phyloP scores from a whole-genome alignment of 1,140 invertebrate genomes.

The Caligus rogercresseyi region DNA sequence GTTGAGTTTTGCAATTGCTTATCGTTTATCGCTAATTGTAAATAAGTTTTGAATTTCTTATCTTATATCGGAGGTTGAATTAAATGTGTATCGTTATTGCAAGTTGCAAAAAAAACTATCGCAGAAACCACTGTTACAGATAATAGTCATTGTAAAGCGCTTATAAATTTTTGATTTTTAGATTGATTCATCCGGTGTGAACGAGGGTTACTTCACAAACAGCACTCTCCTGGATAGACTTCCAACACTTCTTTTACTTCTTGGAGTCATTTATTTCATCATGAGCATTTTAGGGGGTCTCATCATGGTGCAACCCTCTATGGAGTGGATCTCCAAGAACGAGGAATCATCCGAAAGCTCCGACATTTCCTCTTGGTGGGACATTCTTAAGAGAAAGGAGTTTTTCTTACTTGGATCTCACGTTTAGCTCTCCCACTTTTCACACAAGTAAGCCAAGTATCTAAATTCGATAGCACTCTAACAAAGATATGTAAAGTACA shows the following conservation, averaged over 20 bases:
- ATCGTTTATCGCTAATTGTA: too few relatives aligned
- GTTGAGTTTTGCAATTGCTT: too few relatives aligned
- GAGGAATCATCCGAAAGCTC: background rate
- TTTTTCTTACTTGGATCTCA: constrained; percentile 30
- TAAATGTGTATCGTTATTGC: too few relatives aligned
- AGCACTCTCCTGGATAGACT: background rate
- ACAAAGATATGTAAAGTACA: too few relatives aligned
- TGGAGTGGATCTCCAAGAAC: background rate
- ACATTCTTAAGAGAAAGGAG: constrained; percentile 27
- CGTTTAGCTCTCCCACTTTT: constrained; percentile 20
- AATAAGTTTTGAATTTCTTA: too few relatives aligned
- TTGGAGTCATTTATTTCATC: background rate
- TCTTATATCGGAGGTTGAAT: too few relatives aligned
- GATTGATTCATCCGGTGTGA: background rate
- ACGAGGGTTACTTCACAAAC: background rate
- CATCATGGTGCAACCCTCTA: background rate
- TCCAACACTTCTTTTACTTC: background rate
- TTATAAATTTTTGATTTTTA: background rate
- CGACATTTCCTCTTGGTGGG: background rate
- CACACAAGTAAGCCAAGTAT: constrained; percentile 16
- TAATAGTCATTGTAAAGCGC: too few relatives aligned
- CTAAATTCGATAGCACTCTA: too few relatives aligned
- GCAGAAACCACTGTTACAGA: too few relatives aligned
- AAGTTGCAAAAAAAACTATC: too few relatives aligned
- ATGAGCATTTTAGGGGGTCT: background rate